These are phyloP conservation scores for Mythimna loreyi DNA, from an alignment of 2,888 invertebrate species.

Conservation along the genomic window DNA sequence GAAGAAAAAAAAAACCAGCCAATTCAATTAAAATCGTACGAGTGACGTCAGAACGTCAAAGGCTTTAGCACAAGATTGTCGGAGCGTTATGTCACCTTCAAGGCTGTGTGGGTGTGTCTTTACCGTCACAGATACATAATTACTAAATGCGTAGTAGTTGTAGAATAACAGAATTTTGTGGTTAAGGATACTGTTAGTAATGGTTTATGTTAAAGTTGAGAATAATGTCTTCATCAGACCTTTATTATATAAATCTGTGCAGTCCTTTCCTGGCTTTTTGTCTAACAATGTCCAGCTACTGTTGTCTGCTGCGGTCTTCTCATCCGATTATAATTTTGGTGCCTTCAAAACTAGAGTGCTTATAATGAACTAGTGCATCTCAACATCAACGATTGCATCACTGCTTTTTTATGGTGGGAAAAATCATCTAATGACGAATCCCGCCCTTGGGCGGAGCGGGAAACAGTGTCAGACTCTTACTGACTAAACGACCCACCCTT, in stretches of 20 bases:
- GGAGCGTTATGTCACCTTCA: constrained; percentile 59
- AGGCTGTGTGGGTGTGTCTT: constrained; percentile 65
- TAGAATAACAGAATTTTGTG: neutral
- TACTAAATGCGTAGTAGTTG: constrained; percentile 31
- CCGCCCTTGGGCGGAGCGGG: too few relatives aligned
- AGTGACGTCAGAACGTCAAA: constrained; percentile 48
- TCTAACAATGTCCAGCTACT: neutral
- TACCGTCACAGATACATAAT: constrained; percentile 39
- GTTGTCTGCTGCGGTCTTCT: too few relatives aligned
- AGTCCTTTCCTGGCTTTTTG: neutral
- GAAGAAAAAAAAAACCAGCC: neutral
- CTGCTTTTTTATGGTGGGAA: too few relatives aligned
- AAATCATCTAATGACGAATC: too few relatives aligned
- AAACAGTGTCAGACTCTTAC: too few relatives aligned
- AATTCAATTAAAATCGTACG: constrained; percentile 1
- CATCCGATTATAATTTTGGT: too few relatives aligned
- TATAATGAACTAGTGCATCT: too few relatives aligned
- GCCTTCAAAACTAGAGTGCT: too few relatives aligned
- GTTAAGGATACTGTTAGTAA: neutral
- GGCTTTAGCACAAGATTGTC: constrained; percentile 39
- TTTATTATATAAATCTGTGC: neutral
- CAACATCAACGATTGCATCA: too few relatives aligned
- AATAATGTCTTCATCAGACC: neutral
- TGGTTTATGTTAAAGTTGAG: neutral
- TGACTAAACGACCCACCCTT: too few relatives aligned